These are phyloP conservation scores for Hippocampus mohnikei DNA, from an alignment of 2,113 vertebrate species.

Conservation along the genomic window DNA sequence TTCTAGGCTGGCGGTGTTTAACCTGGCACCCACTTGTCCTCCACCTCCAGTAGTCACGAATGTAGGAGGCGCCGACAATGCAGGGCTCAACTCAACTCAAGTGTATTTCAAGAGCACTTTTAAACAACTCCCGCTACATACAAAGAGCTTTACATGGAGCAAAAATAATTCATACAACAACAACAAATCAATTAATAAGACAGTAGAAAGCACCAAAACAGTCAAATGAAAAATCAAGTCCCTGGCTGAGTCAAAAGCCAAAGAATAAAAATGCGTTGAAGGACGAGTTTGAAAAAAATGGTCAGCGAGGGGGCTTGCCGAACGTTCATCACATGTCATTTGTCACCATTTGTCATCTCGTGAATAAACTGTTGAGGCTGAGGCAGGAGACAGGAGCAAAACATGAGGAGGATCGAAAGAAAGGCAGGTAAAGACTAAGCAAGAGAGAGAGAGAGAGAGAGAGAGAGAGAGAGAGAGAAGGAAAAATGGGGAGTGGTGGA, in stretches of 20 bases:
- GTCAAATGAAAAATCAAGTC: too few relatives aligned
- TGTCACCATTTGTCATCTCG: conserved; percentile 57
- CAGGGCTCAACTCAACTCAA: not conserved
- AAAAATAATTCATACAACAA: too few relatives aligned
- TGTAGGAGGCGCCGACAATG: conserved; percentile 34
- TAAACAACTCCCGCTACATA: too few relatives aligned
- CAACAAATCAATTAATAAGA: too few relatives aligned
- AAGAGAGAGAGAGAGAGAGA: conserved; percentile 26
- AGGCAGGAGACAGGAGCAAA: conserved; percentile 4
- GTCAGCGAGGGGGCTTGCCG: too few relatives aligned
- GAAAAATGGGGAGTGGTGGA: conserved; percentile 57
- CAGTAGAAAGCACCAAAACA: too few relatives aligned
- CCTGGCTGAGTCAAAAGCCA: too few relatives aligned
- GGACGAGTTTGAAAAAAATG: too few relatives aligned
- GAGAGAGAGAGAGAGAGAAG: conserved; percentile 39
- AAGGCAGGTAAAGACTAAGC: conserved; percentile 41
- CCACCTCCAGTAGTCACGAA: conserved; percentile 39
- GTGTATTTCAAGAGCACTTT: too few relatives aligned
- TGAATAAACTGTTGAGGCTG: conserved; percentile 57
- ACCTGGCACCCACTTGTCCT: conserved; percentile 5
- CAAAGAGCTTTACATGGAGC: too few relatives aligned
- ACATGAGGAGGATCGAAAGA: conserved; percentile 10
- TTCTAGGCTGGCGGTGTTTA: not conserved
- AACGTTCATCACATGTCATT: conserved; percentile 34
- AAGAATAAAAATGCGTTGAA: too few relatives aligned